phyloP scores from a whole-genome alignment of 2,888 invertebrate species.

The Philonicus albiceps region DNA sequence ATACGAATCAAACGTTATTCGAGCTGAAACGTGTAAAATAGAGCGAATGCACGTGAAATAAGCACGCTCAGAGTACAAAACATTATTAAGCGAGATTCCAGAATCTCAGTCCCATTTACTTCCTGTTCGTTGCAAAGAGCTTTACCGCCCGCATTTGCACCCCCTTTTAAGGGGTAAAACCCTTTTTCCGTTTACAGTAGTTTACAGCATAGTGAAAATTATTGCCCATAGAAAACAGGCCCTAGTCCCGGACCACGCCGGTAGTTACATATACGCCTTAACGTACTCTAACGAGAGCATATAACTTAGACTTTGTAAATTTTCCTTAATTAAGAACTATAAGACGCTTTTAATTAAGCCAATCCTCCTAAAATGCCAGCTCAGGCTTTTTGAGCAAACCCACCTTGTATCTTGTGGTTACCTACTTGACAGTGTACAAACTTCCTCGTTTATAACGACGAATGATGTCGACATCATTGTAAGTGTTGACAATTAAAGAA shows the following conservation, averaged over 20 bases:
- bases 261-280: not conserved
- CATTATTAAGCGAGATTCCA: not conserved
- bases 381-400: not conserved
- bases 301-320: not conserved
- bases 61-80: not conserved
- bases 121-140: not conserved
- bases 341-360: slow-evolving; percentile 26
- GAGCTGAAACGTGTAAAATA: not conserved
- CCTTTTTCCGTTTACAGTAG: not conserved
- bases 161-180: not conserved
- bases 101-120: not conserved
- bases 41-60: not conserved
- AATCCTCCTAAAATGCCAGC: not conserved
- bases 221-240: not conserved
- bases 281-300: not conserved
- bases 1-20: slow-evolving; percentile 6
- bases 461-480: not conserved
- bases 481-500: not conserved
- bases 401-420: not conserved
- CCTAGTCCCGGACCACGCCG: not conserved
- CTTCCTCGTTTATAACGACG: not conserved
- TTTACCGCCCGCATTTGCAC: not conserved
- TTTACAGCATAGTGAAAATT: not conserved
- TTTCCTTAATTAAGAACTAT: slow-evolving; percentile 20
- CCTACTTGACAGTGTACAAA: not conserved